Conservation (phyloP, 2,113 vertebrate genomes). For the Fulmarus glacialis region DNA sequence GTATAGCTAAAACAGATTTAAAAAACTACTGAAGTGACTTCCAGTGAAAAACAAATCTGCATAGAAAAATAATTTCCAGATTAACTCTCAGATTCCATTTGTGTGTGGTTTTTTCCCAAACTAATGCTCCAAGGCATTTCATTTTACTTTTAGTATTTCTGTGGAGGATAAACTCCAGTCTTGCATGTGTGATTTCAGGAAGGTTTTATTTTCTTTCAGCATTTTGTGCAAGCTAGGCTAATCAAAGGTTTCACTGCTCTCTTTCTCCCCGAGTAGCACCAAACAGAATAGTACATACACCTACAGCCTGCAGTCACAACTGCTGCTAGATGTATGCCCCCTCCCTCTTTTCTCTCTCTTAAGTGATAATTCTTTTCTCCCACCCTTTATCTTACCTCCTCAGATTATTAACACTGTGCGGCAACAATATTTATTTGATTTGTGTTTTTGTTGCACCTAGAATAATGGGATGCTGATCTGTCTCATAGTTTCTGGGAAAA, state of each 20-base stretch:
- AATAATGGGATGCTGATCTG: neutral
- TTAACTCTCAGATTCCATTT: neutral
- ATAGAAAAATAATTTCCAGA: neutral
- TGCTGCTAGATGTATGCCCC: rapidly evolving
- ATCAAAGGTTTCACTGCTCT: neutral
- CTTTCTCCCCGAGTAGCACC: neutral
- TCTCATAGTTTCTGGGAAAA: neutral
- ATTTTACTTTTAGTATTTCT: neutral
- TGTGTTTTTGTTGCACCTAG: neutral
- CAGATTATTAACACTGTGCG: neutral
- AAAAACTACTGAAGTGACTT: neutral
- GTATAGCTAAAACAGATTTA: neutral
- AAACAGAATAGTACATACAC: neutral
- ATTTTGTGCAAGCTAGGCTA: neutral
- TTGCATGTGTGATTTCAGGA: neutral
- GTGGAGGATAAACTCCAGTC: neutral
- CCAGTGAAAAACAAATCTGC: neutral
- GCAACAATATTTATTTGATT: neutral
- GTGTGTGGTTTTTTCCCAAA: neutral
- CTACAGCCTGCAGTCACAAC: neutral
- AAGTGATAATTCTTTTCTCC: neutral
- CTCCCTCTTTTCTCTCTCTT: neutral
- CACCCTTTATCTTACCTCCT: neutral
- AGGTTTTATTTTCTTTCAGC: neutral
- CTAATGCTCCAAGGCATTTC: neutral